Percentiles rank a stretch among this genome's conserved stretches.
These are phyloP conservation scores for Troilus luridus DNA, from an alignment of 2,888 invertebrate genomes.

Conservation along the genomic window DNA sequence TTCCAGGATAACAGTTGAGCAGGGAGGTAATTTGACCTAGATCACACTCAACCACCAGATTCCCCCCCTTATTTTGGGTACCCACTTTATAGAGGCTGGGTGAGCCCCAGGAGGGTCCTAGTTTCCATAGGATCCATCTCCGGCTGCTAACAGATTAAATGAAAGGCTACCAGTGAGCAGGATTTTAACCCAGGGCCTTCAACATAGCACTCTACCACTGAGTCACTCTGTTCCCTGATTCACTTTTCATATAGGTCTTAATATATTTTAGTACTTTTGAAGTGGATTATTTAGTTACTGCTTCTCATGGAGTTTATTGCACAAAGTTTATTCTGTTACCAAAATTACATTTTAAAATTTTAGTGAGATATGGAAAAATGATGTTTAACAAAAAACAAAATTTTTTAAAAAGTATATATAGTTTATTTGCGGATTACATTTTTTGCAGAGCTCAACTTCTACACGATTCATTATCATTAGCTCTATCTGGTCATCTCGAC, in stretches of 20 bases:
- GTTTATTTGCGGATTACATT: constrained; percentile 69
- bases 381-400: not conserved
- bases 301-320: not conserved
- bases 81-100: no score
- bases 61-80: no score
- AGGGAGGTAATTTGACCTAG: no score
- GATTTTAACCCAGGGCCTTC: no score
- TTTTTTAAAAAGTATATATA: not conserved
- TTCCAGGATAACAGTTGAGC: no score
- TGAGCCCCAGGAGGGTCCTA: no score
- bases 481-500: constrained; percentile 83
- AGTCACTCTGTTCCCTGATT: no score
- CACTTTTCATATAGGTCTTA: not conserved
- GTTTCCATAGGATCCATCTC: no score
- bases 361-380: not conserved
- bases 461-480: constrained; percentile 85
- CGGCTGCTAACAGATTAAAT: no score
- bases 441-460: constrained; percentile 77
- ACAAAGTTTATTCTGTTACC: not conserved
- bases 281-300: not conserved
- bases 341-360: not conserved
- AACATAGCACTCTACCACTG: no score
- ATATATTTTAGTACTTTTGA: not conserved
- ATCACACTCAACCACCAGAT: no score
- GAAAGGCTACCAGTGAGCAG: no score